A percentile compares a stretch with the other conserved stretches of the same genome.
These are phyloP conservation scores for Argynnis bischoffii DNA, from an alignment of 2,888 invertebrate genomes.

Conservation along the genomic window DNA sequence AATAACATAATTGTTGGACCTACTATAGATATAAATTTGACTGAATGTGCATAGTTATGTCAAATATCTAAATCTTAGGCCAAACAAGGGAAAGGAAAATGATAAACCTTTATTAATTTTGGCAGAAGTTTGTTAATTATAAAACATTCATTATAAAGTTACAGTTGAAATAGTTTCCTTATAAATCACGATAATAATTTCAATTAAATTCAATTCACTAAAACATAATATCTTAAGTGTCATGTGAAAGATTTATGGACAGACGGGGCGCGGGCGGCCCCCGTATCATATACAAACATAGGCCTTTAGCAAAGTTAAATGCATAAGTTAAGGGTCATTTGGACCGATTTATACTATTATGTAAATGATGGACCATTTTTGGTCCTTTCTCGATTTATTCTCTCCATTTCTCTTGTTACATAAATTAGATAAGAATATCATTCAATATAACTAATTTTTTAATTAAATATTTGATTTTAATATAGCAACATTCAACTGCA, in stretches of 20 bases:
- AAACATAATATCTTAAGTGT: conserved; percentile 13
- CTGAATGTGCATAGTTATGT: too few relatives aligned
- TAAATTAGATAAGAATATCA: background rate
- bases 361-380: background rate
- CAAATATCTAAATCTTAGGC: too few relatives aligned
- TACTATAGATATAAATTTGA: too few relatives aligned
- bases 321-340: conserved; percentile 50
- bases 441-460: background rate
- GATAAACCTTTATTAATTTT: too few relatives aligned
- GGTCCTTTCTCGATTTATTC: background rate
- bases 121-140: background rate
- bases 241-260: conserved; percentile 19
- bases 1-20: too few relatives aligned
- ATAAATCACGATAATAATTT: conserved; percentile 5
- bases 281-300: conserved; percentile 47
- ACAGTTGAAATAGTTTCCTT: conserved; percentile 15
- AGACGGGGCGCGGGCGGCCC: background rate
- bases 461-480: background rate
- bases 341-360: conserved; percentile 19
- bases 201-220: conserved; percentile 35
- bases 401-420: background rate
- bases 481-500: background rate
- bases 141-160: background rate
- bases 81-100: too few relatives aligned
- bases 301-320: conserved; percentile 74